phyloP scores from a whole-genome alignment of 2,888 invertebrate genomes.

The Physocephala rufipes region DNA sequence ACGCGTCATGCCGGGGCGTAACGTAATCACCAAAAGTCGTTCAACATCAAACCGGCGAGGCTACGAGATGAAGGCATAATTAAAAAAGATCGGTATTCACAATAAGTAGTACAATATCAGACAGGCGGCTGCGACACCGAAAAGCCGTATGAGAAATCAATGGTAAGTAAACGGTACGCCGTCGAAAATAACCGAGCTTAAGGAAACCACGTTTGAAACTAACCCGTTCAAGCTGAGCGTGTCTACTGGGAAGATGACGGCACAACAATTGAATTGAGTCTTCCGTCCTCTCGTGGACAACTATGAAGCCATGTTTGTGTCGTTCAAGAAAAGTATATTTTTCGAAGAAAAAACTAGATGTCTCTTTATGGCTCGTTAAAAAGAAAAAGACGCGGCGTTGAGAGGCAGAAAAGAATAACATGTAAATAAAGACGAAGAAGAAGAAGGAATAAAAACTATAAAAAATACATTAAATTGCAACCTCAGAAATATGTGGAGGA shows the following conservation, averaged over 20 bases:
- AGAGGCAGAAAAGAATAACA: not conserved
- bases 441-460: no score
- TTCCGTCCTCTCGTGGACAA: no score
- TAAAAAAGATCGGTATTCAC: constrained; percentile 8
- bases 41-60: not conserved
- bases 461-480: no score
- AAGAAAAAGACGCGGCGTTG: no score
- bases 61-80: not conserved
- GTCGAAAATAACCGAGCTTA: not conserved
- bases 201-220: constrained; percentile 16
- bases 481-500: no score
- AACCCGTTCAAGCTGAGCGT: constrained; percentile 17
- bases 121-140: constrained; percentile 1
- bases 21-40: constrained; percentile 3
- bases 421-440: not conserved
- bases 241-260: no score
- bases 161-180: no score
- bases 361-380: no score
- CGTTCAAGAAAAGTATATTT: no score
- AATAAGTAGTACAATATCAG: constrained; percentile 14
- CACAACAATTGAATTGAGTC: not conserved
- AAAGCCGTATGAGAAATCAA: no score
- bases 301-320: no score
- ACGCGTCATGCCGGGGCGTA: constrained; percentile 33
- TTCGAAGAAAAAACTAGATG: not conserved